Percentiles rank a stretch among this genome's conserved stretches.
Conservation (phyloP, 37 sponge, comb jelly and placozoan species). For the Haliclona indistincta region DNA sequence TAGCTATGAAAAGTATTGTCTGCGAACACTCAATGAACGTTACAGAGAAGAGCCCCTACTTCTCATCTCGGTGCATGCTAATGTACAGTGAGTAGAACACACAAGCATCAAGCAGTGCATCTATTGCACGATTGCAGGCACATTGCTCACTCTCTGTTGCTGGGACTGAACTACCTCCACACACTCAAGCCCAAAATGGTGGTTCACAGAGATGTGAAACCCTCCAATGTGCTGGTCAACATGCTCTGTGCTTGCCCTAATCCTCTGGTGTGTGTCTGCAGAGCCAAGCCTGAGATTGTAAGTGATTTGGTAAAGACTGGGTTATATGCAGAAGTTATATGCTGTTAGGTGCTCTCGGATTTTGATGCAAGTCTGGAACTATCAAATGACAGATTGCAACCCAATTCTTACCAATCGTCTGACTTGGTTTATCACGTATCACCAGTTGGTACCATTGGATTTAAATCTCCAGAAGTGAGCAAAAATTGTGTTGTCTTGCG, state of each 20-base stretch:
- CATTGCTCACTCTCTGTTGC: neutral
- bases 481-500: too few species aligned
- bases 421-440: neutral
- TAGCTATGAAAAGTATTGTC: conserved; percentile 4
- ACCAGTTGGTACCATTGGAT: conserved; percentile 6
- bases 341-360: conserved; percentile 1
- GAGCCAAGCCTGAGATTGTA: neutral
- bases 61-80: neutral
- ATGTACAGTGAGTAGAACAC: neutral
- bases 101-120: neutral
- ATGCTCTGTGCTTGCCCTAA: neutral
- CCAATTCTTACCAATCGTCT: conserved; percentile 1
- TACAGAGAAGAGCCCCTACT: neutral
- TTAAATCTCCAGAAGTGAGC: conserved; percentile 17
- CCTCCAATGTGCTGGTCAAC: neutral
- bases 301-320: too few species aligned
- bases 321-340: too few species aligned
- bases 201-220: conserved; percentile 1
- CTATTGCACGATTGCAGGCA: neutral
- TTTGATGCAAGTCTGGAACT: conserved; percentile 12
- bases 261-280: conserved; percentile 8
- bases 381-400: neutral
- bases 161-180: conserved; percentile 6
- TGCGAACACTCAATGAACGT: neutral
- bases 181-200: neutral